phyloP scores from a whole-genome alignment of 2,113 vertebrate genomes.

The Megaptera novaeangliae region DNA sequence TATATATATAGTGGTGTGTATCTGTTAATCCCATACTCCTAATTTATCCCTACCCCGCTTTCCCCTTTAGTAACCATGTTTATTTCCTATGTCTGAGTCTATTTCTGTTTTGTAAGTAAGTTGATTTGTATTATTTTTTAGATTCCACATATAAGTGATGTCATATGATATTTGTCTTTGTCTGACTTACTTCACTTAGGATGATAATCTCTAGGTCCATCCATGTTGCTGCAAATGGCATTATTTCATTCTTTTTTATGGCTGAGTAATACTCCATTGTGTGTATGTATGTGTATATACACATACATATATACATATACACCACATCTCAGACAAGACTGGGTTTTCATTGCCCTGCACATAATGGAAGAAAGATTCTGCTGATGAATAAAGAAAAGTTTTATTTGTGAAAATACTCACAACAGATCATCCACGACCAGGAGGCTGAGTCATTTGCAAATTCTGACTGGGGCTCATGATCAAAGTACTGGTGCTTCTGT shows the following conservation, averaged over 20 bases:
- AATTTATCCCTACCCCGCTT: background rate
- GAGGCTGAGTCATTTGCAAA: background rate
- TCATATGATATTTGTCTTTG: background rate
- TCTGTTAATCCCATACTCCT: background rate
- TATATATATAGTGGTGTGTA: background rate
- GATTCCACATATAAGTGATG: background rate
- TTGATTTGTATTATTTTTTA: background rate
- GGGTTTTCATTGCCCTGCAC: background rate
- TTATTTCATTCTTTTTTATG: background rate
- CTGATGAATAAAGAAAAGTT: background rate
- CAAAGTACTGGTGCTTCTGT: background rate
- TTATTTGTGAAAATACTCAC: background rate
- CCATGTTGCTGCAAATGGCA: too few relatives aligned
- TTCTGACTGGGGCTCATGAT: background rate
- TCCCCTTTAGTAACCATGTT: background rate
- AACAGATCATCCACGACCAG: background rate
- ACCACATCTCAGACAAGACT: background rate
- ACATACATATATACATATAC: too few relatives aligned
- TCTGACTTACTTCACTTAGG: background rate
- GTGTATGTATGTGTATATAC: accelerated
- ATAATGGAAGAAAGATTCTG: background rate
- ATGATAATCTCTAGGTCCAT: background rate
- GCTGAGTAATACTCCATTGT: background rate
- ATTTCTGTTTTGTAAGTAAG: background rate
- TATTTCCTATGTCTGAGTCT: background rate